Evolutionary conservation across 2,113 vertebrate genomes (phyloP).

Genomic region (Otis tarda): DNA sequence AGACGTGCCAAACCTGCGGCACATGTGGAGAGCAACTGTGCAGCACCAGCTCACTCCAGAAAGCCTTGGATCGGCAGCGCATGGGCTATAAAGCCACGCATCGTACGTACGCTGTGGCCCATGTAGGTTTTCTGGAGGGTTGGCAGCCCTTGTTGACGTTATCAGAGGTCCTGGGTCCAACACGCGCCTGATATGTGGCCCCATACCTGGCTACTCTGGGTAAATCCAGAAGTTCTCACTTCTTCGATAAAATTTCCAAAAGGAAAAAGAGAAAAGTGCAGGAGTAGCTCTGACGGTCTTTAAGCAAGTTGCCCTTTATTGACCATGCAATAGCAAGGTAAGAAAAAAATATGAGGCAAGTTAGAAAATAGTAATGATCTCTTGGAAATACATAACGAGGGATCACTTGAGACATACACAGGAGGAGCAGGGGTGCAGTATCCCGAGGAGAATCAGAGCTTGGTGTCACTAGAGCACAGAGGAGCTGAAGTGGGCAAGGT

Average conservation of each 20-base stretch:
- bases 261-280: background rate
- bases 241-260: background rate
- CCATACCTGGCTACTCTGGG: background rate
- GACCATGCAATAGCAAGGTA: background rate
- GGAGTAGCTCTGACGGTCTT: background rate
- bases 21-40: constrained; percentile 58
- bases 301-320: background rate
- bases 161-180: background rate
- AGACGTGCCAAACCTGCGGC: constrained; percentile 38
- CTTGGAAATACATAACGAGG: background rate
- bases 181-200: accelerated
- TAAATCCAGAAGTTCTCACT: background rate
- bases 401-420: background rate
- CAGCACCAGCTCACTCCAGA: background rate
- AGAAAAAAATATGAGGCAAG: background rate
- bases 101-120: background rate
- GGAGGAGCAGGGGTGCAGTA: background rate
- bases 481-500: background rate
- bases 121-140: background rate
- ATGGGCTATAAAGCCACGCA: background rate
- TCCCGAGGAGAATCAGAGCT: accelerated
- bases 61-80: background rate
- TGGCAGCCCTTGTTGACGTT: background rate
- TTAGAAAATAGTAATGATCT: background rate
- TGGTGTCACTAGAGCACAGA: background rate